Evolutionary conservation across 1,140 invertebrate species (phyloP), one percentile per base, ranked within the genome.

Genomic region (Aphidius gifuensis): DNA sequence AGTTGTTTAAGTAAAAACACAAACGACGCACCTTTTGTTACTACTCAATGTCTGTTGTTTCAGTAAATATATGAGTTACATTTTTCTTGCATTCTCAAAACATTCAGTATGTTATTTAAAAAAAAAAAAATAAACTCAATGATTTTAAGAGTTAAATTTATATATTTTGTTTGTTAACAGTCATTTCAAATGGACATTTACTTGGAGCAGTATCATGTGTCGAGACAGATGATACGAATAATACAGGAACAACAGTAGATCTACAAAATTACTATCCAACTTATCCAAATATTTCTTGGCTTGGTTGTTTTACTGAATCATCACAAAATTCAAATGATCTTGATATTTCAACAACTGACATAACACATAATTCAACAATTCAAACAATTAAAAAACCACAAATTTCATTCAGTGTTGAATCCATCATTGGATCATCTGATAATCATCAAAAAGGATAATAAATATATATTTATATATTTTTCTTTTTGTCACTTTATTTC

Each of bases 321-420:
- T 48, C 32, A 23, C 50, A 9, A 40, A 64, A 44, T 43, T 9
- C 4, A 58, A 59, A 54, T 42, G 16, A 48, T 58, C 58, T 59
- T 54, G 50, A 67, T 50, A 44, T 60, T 61, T 42, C 48, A 45
- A 9, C 55, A 2, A 54, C 46, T 9, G 40, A 57, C 39, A 32
- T 38, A 9, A 47, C 53, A 43, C 42, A 66, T 59, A 42, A 62
- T 56, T 50, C 54, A 64, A 57, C 56, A 53, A 32, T 11, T 23
- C 46, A 40, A 42, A 48, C 64, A 7, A 67, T 71, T 5, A 75
- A 74, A 42, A 78, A 76, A 58, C 66, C 76, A 2, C 66, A 64
- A 2, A 79, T 80, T 58, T 75, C 78, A 9, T 79, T 80, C 53
- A 80, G 77, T 58, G 76, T 80, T 3, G 78, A 80, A 64, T 80